Evolutionary conservation across 2,888 invertebrate species (phyloP), one percentile per base, ranked within the genome.

Genomic region (Cosmopolites sordidus): DNA sequence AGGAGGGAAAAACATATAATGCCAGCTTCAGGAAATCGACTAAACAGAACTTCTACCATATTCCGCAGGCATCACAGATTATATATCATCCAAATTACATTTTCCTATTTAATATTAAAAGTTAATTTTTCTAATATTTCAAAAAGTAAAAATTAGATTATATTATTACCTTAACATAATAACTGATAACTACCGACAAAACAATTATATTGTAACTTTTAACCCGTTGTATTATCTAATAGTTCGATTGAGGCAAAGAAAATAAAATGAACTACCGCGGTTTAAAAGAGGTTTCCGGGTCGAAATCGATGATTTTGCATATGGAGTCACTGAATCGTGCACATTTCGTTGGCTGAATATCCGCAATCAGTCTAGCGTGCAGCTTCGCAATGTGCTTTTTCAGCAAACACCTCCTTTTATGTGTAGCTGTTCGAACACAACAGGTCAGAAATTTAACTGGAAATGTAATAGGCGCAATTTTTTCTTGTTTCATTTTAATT

Each of bases 361-460:
- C 48, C 49, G 54, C 48, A 54, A 49, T 54, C 54, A 54, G 18
- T 54, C 49, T 54, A 29, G 49, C 54, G 42, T 54, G 41, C 48
- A 44, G 37, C 46, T 48, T 51, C 27, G 45, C 54, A 49, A 45
- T 54, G 41, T 40, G 44, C 43, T 40, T 15, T 48, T 44, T 54
- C 42, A 41, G 54, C 49, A 48, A 52, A 48, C 47, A 40, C 29
- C 29, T 27, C 33, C 47, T 40, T 47, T 47, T 47, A n/a, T 40
- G 33, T 12, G 5, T 3, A n/a, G 8, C 11, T 3, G 33, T 3
- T 12, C 33, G n/a, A 12, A 33, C 33, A 33, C 33, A 33, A 33
- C 33, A 33, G 33, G 33, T 33, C 33, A 33, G 33, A 33, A 33
- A 12, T 33, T 33, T n/a, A 33, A 33, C 33, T 33, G 33, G n/a